Evolutionary conservation across 2,888 invertebrate genomes (phyloP).

Genomic region (Apeira syringaria): DNA sequence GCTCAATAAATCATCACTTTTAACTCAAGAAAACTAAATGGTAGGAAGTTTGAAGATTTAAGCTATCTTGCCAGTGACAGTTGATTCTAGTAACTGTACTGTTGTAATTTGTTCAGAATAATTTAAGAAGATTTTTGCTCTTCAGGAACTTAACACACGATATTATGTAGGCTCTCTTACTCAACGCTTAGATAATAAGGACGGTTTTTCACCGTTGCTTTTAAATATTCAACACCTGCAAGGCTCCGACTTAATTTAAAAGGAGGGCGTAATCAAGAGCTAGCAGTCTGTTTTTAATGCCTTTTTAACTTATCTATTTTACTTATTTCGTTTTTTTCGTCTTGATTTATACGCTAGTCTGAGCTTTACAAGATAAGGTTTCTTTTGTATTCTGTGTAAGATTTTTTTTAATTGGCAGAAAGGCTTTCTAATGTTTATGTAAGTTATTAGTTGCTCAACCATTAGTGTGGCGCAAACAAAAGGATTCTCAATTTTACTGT

Average conservation of each 20-base stretch:
- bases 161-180: slow-evolving; percentile 16
- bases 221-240: slow-evolving; percentile 63
- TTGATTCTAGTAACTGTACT: too few species aligned
- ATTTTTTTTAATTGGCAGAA: neutral
- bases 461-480: too few species aligned
- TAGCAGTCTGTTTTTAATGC: slow-evolving; percentile 52
- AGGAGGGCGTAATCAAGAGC: slow-evolving; percentile 54
- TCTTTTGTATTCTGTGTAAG: slow-evolving; percentile 7
- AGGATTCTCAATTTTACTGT: too few species aligned
- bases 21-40: too few species aligned
- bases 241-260: slow-evolving; percentile 54
- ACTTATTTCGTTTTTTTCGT: slow-evolving; percentile 20
- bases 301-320: slow-evolving; percentile 47
- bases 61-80: too few species aligned
- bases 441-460: too few species aligned
- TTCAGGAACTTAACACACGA: too few species aligned
- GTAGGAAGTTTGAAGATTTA: too few species aligned
- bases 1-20: too few species aligned
- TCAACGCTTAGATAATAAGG: slow-evolving; percentile 18
- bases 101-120: too few species aligned
- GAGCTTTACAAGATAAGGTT: slow-evolving; percentile 3
- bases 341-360: slow-evolving; percentile 9
- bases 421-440: too few species aligned
- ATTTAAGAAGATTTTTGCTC: too few species aligned
- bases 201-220: slow-evolving; percentile 32